These are phyloP conservation scores for Cebidichthys violaceus DNA, from an alignment of 2,113 vertebrate species.

Conservation along the genomic window DNA sequence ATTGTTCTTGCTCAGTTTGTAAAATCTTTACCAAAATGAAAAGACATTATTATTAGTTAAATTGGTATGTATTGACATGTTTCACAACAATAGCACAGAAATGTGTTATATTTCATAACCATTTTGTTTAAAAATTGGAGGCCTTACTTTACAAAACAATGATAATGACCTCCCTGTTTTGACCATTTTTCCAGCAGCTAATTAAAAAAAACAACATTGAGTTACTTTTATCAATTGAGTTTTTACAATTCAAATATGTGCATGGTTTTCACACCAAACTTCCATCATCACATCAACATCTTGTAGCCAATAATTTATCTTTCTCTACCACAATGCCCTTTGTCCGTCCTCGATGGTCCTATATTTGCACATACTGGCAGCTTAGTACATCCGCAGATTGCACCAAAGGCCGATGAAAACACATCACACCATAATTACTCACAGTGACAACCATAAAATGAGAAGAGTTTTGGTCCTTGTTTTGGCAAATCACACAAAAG, in stretches of 20 bases:
- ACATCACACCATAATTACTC: background rate
- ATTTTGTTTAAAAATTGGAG: background rate
- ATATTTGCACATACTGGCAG: background rate
- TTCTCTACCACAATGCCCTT: background rate
- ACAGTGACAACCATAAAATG: background rate
- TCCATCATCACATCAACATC: background rate
- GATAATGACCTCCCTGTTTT: background rate
- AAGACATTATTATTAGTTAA: background rate
- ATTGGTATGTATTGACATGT: background rate
- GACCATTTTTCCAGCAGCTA: background rate
- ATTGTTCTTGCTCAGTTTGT: background rate
- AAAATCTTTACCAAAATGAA: background rate
- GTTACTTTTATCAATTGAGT: background rate
- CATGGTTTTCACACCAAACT: background rate
- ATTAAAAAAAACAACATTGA: background rate
- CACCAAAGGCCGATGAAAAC: background rate
- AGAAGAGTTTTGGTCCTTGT: background rate
- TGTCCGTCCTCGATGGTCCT: background rate
- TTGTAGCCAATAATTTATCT: no score
- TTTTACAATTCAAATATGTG: background rate
- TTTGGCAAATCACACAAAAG: background rate
- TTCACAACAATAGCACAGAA: background rate
- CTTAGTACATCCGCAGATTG: background rate
- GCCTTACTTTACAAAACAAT: background rate
- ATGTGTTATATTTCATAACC: background rate